phyloP scores from a whole-genome alignment of 2,888 invertebrate species.

The Lithodes maja region DNA sequence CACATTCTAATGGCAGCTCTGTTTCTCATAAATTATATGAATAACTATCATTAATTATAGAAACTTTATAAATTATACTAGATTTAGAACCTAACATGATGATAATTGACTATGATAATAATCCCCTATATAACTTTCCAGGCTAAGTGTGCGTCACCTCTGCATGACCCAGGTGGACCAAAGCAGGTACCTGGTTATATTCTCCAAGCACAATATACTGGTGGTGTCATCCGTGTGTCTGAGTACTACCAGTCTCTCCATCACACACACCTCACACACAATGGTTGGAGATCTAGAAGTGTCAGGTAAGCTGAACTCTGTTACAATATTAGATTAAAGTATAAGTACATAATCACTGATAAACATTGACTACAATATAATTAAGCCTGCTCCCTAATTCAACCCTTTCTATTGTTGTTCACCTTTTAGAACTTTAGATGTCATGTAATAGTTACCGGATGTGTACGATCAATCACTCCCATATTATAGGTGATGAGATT shows the following conservation, averaged over 20 bases:
- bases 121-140: not conserved
- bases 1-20: no score
- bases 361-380: no score
- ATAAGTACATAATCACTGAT: no score
- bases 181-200: constrained; percentile 14
- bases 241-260: not conserved
- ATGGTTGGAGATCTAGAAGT: constrained; percentile 35
- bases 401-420: no score
- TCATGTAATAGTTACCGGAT: no score
- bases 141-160: constrained; percentile 13
- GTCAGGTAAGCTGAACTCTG: constrained; percentile 24
- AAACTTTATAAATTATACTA: not conserved
- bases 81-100: not conserved
- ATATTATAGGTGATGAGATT: no score
- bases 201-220: constrained; percentile 30
- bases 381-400: no score
- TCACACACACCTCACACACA: not conserved
- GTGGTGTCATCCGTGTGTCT: not conserved
- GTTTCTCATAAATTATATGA: no score
- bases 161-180: not conserved
- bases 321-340: no score
- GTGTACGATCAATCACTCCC: no score
- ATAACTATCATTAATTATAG: no score
- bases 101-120: not conserved
- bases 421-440: no score